A percentile compares a stretch with the other conserved stretches of the same genome.
phyloP scores from a whole-genome alignment of 2,113 vertebrate genomes.

The Vireo altiloquus region DNA sequence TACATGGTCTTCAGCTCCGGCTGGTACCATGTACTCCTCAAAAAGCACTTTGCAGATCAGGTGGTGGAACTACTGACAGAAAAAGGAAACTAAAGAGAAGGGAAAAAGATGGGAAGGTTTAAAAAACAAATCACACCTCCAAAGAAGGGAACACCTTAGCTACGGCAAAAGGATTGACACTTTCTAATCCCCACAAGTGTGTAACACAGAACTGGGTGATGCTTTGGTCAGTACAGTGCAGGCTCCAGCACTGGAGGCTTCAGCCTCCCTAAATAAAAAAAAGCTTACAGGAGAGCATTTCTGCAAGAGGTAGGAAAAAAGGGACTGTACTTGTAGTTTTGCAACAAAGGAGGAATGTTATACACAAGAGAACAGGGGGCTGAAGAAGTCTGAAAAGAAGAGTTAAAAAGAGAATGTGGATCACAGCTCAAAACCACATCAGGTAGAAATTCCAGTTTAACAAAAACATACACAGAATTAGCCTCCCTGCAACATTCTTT shows the following conservation, averaged over 20 bases:
- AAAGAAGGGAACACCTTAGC: background rate
- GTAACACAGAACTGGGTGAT: background rate
- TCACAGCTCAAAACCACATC: background rate
- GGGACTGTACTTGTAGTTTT: background rate
- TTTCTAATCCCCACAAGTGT: background rate
- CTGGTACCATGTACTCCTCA: accelerated
- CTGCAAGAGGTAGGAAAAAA: background rate
- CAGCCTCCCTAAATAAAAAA: background rate
- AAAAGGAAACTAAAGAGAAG: background rate
- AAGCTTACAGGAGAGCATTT: background rate
- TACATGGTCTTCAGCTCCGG: background rate
- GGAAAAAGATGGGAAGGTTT: background rate
- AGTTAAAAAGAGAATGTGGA: background rate
- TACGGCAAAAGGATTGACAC: background rate
- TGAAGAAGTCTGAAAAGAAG: background rate
- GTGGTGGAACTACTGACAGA: background rate
- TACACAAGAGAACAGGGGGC: background rate
- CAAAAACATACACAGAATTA: background rate
- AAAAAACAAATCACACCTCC: background rate
- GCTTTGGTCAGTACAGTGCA: background rate
- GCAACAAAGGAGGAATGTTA: background rate
- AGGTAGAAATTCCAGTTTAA: background rate
- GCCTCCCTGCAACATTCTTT: accelerated
- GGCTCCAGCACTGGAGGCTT: background rate
- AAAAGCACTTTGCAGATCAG: background rate